These are phyloP conservation scores for Pseudomyrmex sp. DNA, from an alignment of 1,140 invertebrate genomes.

Conservation along the genomic window DNA sequence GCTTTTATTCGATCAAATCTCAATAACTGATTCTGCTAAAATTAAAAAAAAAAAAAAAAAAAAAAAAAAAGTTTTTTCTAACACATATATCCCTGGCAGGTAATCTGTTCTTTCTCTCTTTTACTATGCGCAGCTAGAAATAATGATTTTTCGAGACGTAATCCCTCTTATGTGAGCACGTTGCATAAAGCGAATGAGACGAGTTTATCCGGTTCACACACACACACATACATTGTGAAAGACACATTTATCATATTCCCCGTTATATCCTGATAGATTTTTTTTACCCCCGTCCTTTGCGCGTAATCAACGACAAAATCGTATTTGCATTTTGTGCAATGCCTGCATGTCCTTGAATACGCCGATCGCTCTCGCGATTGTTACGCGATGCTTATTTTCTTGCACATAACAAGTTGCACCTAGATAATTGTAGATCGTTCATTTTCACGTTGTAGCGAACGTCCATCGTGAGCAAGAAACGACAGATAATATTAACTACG, in stretches of 20 bases:
- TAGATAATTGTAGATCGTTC: conserved; percentile 3
- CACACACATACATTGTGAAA: not conserved
- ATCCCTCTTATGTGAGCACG: not conserved
- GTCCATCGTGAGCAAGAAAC: conserved; percentile 12
- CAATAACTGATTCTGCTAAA: not conserved
- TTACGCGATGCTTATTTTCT: conserved; percentile 46
- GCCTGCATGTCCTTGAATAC: conserved; percentile 33
- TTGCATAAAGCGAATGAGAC: conserved; percentile 21
- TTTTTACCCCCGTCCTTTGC: not conserved
- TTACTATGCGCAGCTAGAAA: not conserved
- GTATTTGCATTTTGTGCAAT: conserved; percentile 56
- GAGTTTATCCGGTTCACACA: not conserved
- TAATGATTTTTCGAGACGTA: conserved; percentile 10
- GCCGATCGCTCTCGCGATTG: not conserved
- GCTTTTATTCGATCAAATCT: not conserved
- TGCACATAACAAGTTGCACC: conserved; percentile 25
- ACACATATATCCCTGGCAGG: no score
- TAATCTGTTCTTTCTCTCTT: not conserved
- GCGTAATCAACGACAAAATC: conserved; percentile 43
- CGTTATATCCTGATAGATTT: conserved; percentile 53
- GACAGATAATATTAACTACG: not conserved
- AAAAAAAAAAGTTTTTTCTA: no score
- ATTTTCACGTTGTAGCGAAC: not conserved
- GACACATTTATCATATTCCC: conserved; percentile 21
- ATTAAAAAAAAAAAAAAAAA: no score